Conservation (phyloP, 2,888 invertebrate species). For the Lithophane leautieri region DNA sequence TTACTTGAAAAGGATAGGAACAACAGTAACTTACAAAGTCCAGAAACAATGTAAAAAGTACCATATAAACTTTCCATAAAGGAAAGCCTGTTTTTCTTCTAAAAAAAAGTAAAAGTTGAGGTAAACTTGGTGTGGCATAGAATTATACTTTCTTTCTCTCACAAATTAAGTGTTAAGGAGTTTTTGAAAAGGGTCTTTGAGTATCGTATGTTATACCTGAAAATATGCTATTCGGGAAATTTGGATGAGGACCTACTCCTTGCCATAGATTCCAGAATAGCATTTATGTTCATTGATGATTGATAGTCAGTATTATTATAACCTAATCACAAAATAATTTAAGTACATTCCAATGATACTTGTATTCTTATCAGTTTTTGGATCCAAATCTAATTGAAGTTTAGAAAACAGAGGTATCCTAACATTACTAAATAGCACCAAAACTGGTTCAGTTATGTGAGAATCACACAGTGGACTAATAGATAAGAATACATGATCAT, state of each 20-base stretch:
- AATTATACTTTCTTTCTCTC: constrained; percentile 6
- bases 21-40: neutral
- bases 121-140: constrained; percentile 3
- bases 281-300: neutral
- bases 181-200: constrained; percentile 9
- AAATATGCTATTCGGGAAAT: neutral
- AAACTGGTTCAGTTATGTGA: neutral
- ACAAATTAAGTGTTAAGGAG: neutral
- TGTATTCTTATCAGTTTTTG: constrained; percentile 2
- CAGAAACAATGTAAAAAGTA: constrained; percentile 7
- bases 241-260: neutral
- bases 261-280: neutral
- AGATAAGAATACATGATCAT: constrained; percentile 3
- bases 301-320: neutral
- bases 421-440: neutral
- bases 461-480: neutral
- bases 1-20: constrained; percentile 5
- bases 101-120: constrained; percentile 24
- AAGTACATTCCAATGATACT: neutral
- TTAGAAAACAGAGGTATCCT: neutral
- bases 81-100: constrained; percentile 7
- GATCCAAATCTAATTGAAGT: neutral
- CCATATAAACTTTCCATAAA: constrained; percentile 16
- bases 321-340: neutral
- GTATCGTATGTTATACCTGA: constrained; percentile 1